Evolutionary conservation across 2,113 vertebrate genomes (phyloP), one percentile per base, ranked within the genome.

Genomic region (Halichoeres trimaculatus): DNA sequence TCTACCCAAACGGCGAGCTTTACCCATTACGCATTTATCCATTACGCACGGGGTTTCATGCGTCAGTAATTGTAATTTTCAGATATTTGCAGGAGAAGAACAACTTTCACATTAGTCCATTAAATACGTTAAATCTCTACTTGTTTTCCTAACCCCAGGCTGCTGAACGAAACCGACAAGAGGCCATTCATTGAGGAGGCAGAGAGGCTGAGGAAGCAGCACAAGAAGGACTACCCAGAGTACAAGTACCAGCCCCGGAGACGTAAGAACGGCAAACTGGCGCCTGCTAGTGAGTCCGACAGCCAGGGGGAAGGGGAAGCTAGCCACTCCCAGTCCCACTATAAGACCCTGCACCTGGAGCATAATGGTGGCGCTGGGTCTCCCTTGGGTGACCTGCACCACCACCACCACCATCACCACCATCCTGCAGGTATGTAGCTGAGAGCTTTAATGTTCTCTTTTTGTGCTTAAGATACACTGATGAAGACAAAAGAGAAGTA

Each of bases 191-290:
- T 99, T 0, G 98, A 99, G 84, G 98, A 99, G 90, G 98, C 98
- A 0, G 98, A 99, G 91, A 82, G 98, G 62, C 94, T 99, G 88
- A 94, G 98, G 67, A 99, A 99, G 91, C 98, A 99, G 90, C 98
- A 99, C 89, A 99, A 99, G 93, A 99, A 98, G 81, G 98, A 99
- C 91, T 97, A 99, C 52, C 98, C 98, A 0, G 98, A 99, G 73
- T 99, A 99, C 93, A 99, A 99, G 89, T 99, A 99, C 90, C 98
- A 99, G 90, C 98, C 98, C 2, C 95, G 98, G 54, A 91, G 98
- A 66, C 94, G 98, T 89, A 99, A 99, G 93, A 99, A 99, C 0
- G 96, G 97, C 78, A 99, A 99, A 88, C 96, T 96, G 1, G 88
- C 94, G 0, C 87, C 96, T 64, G 93, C 95, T 0, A 79, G 69